phyloP scores from a whole-genome alignment of 2,797 vertebrate species.

The Oreochromis grahami region DNA sequence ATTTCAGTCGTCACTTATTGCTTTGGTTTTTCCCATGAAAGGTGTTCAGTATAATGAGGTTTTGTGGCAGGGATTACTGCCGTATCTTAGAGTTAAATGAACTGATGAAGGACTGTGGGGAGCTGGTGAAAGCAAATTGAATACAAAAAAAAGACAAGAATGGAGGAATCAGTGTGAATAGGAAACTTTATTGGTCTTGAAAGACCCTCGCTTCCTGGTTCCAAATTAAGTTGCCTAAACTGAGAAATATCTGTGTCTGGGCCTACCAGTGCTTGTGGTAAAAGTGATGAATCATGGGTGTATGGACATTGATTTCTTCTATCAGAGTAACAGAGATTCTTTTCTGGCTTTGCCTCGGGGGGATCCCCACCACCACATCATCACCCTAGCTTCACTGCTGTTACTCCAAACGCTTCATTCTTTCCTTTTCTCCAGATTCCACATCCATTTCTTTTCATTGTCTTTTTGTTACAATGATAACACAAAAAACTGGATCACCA shows the following conservation, averaged over 20 bases:
- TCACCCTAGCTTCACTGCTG: not conserved
- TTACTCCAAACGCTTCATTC: not conserved
- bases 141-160: not conserved
- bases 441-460: not conserved
- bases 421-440: not conserved
- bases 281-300: not conserved
- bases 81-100: constrained; percentile 13
- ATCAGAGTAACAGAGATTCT: constrained; percentile 1
- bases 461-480: not conserved
- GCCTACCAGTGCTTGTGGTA: not conserved
- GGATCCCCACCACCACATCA: not conserved
- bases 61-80: constrained; percentile 24
- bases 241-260: constrained; percentile 9
- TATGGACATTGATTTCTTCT: constrained; percentile 28
- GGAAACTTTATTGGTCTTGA: constrained; percentile 4
- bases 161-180: not conserved
- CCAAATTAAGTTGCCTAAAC: constrained; percentile 6
- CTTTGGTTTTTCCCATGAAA: constrained; percentile 1
- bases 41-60: constrained; percentile 8
- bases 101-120: constrained; percentile 32
- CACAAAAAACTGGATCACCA: not conserved
- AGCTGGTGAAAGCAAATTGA: constrained; percentile 14
- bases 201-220: constrained; percentile 12
- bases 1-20: not conserved
- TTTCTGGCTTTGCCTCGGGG: constrained; percentile 19